Conservation (phyloP, 2,113 vertebrate species). For the Sula dactylatra region DNA sequence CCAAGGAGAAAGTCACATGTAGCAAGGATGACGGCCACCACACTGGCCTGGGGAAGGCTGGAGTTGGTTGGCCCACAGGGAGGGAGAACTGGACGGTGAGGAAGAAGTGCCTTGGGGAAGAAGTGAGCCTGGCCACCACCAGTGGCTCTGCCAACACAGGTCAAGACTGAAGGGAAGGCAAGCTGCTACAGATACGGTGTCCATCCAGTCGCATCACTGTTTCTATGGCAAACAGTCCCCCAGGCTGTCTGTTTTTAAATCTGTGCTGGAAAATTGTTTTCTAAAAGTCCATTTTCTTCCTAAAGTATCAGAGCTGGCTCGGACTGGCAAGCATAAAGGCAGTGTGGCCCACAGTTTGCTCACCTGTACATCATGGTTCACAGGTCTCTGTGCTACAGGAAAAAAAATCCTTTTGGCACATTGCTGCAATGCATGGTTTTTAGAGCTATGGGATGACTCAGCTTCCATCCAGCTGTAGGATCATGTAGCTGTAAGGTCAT, state of each 20-base stretch:
- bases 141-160: neutral
- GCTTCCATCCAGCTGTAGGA: neutral
- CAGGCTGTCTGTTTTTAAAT: neutral
- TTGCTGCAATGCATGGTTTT: neutral
- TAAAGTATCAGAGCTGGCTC: neutral
- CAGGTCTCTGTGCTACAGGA: neutral
- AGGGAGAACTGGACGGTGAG: neutral
- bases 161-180: neutral
- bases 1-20: neutral
- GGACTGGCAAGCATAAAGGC: neutral
- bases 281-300: neutral
- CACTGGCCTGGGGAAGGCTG: neutral
- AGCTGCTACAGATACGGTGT: neutral
- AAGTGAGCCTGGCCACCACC: neutral
- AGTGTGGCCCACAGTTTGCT: neutral
- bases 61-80: too few relatives aligned
- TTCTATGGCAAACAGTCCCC: neutral
- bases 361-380: neutral
- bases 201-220: fast-evolving
- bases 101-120: neutral
- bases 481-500: neutral
- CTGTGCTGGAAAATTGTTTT: neutral
- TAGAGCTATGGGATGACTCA: neutral
- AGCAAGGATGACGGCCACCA: neutral
- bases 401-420: neutral